Evolutionary conservation across 2,113 vertebrate species (phyloP).

Genomic region (Rhizomys pruinosus): DNA sequence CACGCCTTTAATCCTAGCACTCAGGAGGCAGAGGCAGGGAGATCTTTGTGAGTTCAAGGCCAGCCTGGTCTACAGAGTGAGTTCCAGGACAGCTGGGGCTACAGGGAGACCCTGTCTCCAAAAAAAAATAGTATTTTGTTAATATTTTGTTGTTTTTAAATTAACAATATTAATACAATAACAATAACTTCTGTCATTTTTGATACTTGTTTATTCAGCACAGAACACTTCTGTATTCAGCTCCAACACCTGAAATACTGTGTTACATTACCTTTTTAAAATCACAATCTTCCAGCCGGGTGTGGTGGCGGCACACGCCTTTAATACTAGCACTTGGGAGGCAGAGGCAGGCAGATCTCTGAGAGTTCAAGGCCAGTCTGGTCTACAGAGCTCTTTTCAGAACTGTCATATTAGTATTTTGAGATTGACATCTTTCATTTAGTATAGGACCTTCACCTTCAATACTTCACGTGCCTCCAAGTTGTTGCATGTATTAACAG

Average conservation of each 20-base stretch:
- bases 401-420: background rate
- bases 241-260: background rate
- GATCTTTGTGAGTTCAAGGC: no score
- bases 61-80: no score
- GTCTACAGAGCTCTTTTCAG: no score
- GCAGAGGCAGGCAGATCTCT: no score
- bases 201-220: background rate
- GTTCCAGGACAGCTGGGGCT: no score
- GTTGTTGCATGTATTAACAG: background rate
- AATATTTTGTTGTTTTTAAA: slow-evolving; percentile 9
- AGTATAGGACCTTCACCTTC: background rate
- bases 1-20: no score
- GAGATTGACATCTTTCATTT: background rate
- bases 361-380: no score
- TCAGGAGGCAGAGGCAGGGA: no score
- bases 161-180: background rate
- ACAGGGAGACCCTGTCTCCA: no score
- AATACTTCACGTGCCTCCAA: background rate
- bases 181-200: background rate
- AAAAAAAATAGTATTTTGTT: background rate
- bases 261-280: background rate
- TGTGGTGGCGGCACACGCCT: no score
- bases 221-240: no score
- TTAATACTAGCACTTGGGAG: no score
- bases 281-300: background rate